phyloP scores from a whole-genome alignment of 1,140 invertebrate species.

The Galleria mellonella region DNA sequence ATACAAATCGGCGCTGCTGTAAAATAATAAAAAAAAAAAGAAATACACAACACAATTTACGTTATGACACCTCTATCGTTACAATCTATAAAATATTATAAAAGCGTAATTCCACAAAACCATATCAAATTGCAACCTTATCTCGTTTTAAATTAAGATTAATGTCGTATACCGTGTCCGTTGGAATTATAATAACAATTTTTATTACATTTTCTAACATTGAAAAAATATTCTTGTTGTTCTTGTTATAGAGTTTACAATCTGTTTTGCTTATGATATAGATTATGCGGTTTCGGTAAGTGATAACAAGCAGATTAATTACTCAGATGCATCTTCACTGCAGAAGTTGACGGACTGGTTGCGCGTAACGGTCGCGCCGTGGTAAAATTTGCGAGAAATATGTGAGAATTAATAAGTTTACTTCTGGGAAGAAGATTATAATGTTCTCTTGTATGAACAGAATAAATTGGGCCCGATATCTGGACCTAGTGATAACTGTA shows the following conservation, averaged over 20 bases:
- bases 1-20: no score
- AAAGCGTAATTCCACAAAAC: neutral
- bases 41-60: neutral
- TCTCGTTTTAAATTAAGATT: neutral
- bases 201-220: neutral
- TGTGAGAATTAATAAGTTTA: constrained; percentile 11
- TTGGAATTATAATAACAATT: constrained; percentile 1
- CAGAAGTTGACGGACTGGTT: constrained; percentile 14
- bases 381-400: constrained; percentile 14
- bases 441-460: neutral
- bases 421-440: constrained; percentile 3
- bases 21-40: no score
- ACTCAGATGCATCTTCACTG: constrained; percentile 12
- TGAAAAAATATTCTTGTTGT: neutral
- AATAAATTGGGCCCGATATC: neutral
- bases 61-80: constrained; percentile 2
- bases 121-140: neutral
- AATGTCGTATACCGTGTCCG: neutral
- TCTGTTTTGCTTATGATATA: neutral
- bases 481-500: no score
- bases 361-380: neutral
- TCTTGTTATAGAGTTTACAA: neutral
- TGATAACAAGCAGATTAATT: constrained; percentile 17
- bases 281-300: constrained; percentile 5
- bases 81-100: constrained; percentile 1